Evolutionary conservation across 2,797 vertebrate genomes (phyloP), one percentile per base, ranked within the genome.

Genomic region (Chelon labrosus): DNA sequence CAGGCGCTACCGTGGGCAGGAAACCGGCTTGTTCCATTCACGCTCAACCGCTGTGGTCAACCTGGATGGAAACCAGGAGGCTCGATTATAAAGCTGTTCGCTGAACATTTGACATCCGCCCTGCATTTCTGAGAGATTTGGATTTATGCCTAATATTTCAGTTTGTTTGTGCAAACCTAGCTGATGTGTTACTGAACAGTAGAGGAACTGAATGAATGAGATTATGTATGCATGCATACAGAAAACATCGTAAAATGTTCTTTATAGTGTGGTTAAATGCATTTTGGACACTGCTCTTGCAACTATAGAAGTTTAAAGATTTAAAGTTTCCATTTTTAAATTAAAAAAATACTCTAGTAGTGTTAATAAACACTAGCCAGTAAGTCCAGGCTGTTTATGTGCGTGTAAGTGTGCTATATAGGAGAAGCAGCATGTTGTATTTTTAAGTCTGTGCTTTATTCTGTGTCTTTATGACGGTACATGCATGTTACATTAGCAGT

Each of bases 401-500:
- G 39, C 13, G 12, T 41, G 10, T 2, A 41, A 2, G 14, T 44
- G 42, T 7, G 42, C 17, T 44, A 44, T 14, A 44, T 17, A 11
- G 16, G 14, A 17, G 17, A 17, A 17, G 14, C 42, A 17, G 14
- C 42, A 44, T 44, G 16, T 17, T 17, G 42, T 44, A 16, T 44
- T 7, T 16, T 44, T 44, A 44, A 44, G 5, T 44, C 42, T 7
- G 1, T 5, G 7, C 19, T 7, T 37, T 57, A 19, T 47, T 19
- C 7, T n/a, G 11, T 49, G 51, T 71, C 60, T 63, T 57, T 53
- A 51, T 54, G 12, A 53, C 49, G 65, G 54, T 55, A 49, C 51
- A 56, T 63, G 70, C 55, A 54, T 78, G 53, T 62, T 83, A 51
- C 64, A 55, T 72, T 27, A 77, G 81, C 85, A 84, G 81, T 83